A percentile compares a stretch with the other conserved stretches of the same genome.
Evolutionary conservation across 2,888 invertebrate genomes (phyloP).

Genomic region (Drymonia ruficornis): DNA sequence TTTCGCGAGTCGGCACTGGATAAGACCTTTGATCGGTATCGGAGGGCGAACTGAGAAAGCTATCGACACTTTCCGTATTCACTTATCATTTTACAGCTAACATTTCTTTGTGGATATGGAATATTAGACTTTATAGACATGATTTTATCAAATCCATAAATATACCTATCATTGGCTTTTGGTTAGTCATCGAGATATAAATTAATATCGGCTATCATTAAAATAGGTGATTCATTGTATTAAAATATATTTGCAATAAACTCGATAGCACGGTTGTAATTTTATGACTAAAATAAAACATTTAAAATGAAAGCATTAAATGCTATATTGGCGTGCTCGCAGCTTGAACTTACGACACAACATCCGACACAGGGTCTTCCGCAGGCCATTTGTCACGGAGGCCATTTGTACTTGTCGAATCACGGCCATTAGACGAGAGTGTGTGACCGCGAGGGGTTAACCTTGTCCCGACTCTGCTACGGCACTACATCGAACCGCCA

Average conservation of each 20-base stretch:
- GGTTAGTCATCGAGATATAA: conserved; percentile 22
- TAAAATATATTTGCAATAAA: background rate
- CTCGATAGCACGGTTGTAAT: conserved; percentile 4
- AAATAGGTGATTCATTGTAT: background rate
- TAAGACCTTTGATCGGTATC: conserved; percentile 73
- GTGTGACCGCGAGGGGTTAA: conserved; percentile 81
- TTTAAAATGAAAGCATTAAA: conserved; percentile 54
- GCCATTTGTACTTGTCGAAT: conserved; percentile 86
- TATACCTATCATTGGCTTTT: conserved; percentile 13
- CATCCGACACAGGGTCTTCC: conserved; percentile 75
- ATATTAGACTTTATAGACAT: conserved; percentile 53
- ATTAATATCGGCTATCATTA: conserved; percentile 20
- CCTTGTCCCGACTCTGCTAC: conserved; percentile 65
- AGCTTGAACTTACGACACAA: conserved; percentile 70
- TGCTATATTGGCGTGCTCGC: conserved; percentile 66
- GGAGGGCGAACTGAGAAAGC: conserved; percentile 68
- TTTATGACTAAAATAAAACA: conserved; percentile 24
- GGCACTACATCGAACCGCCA: conserved; percentile 47
- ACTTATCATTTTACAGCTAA: conserved; percentile 64
- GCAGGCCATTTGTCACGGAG: conserved; percentile 82
- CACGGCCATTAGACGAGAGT: conserved; percentile 84
- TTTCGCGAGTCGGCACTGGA: conserved; percentile 60
- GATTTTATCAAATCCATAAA: conserved; percentile 18
- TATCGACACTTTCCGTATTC: conserved; percentile 66
- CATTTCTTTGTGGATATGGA: conserved; percentile 26